Percentiles rank a stretch among this genome's conserved stretches.
Conservation (phyloP, 2,888 invertebrate genomes). For the Caenorhabditis sp. region DNA sequence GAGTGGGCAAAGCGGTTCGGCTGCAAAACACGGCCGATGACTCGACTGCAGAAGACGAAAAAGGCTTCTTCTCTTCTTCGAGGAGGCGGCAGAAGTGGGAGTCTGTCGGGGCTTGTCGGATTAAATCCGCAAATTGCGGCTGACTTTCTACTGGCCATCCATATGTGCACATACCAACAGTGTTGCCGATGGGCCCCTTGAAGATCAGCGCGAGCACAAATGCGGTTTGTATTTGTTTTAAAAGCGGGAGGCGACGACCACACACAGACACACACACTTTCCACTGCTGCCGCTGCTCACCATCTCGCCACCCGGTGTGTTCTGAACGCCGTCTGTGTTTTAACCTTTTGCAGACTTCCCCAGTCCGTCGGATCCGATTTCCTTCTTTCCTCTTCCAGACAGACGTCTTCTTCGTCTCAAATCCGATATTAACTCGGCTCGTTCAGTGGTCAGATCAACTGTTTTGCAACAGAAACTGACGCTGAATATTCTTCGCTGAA, state of each 20-base stretch:
- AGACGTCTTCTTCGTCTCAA: not conserved
- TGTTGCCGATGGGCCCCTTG: constrained; percentile 12
- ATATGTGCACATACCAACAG: constrained; percentile 36
- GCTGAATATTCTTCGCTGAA: no score
- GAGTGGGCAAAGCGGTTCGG: no score
- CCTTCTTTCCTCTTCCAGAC: constrained; percentile 19
- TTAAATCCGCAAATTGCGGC: constrained; percentile 26
- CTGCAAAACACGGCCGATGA: constrained; percentile 52
- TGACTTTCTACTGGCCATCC: constrained; percentile 34
- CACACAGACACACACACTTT: constrained; percentile 31
- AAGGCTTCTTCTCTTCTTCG: constrained; percentile 51
- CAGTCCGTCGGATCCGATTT: constrained; percentile 28
- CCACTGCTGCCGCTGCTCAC: constrained; percentile 47
- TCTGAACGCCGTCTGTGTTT: constrained; percentile 52
- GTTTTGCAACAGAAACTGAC: constrained; percentile 5
- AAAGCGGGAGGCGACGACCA: constrained; percentile 40
- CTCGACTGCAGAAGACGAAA: constrained; percentile 8
- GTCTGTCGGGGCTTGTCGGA: not conserved
- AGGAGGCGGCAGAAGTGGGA: no score
- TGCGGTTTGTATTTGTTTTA: constrained; percentile 64
- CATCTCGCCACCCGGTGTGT: constrained; percentile 30
- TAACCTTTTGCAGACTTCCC: constrained; percentile 38
- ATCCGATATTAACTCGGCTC: not conserved
- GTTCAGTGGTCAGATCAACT: not conserved
- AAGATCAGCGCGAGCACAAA: constrained; percentile 63